Conservation (phyloP, 2,797 vertebrate genomes). For the Clarias fuscus region DNA sequence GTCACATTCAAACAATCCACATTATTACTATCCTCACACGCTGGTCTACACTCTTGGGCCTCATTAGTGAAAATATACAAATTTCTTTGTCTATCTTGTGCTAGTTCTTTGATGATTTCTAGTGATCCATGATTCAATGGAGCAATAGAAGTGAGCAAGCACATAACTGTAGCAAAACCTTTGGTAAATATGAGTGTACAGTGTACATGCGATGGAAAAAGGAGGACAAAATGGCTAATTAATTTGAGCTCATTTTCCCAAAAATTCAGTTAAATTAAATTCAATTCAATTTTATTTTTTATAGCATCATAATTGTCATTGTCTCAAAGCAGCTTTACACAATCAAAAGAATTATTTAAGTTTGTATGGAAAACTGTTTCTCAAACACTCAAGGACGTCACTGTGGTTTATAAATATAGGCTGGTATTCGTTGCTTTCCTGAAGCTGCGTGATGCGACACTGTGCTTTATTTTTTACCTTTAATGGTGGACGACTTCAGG, state of each 20-base stretch:
- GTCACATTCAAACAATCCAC: background rate
- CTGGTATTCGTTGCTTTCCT: background rate
- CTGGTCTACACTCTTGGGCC: background rate
- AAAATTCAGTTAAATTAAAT: too few relatives aligned
- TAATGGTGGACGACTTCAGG: background rate
- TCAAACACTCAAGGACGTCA: background rate
- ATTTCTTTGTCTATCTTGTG: background rate
- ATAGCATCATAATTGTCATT: too few relatives aligned
- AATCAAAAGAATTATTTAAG: too few relatives aligned
- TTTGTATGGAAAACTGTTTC: background rate
- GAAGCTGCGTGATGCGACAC: background rate
- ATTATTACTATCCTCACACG: background rate
- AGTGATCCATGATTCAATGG: background rate
- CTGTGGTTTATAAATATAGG: background rate
- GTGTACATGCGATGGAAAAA: background rate
- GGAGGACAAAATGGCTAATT: background rate
- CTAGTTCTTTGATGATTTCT: background rate
- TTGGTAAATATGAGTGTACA: background rate
- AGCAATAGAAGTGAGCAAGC: background rate
- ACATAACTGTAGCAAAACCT: background rate
- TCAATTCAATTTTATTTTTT: too few relatives aligned
- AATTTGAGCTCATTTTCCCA: background rate
- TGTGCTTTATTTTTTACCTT: slow-evolving; percentile 1
- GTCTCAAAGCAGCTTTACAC: too few relatives aligned
- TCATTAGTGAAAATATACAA: background rate